Conservation (phyloP, 2,113 vertebrate genomes). For the Lycocorax pyrrhopterus region DNA sequence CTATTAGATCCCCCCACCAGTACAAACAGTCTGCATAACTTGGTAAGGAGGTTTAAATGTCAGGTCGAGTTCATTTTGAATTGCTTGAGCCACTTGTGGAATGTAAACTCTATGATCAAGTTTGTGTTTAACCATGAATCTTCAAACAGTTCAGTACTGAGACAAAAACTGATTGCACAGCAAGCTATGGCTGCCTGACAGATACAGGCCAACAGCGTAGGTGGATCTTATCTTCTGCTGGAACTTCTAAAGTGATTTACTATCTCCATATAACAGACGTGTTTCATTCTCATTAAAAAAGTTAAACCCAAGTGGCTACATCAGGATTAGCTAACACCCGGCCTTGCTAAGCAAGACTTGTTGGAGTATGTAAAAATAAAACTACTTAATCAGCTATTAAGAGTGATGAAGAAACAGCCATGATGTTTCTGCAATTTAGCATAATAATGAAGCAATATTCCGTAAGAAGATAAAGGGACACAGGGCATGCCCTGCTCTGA, state of each 20-base stretch:
- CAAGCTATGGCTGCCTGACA: not conserved
- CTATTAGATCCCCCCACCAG: not conserved
- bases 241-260: not conserved
- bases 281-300: not conserved
- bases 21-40: conserved; percentile 1
- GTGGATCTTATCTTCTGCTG: not conserved
- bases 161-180: not conserved
- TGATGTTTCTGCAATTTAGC: not conserved
- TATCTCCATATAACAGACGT: not conserved
- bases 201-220: not conserved
- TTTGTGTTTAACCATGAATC: not conserved
- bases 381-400: not conserved
- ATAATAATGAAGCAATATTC: not conserved
- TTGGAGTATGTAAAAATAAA: not conserved
- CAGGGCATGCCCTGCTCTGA: not conserved
- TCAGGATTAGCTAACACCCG: not conserved
- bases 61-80: not conserved
- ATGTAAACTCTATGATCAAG: not conserved
- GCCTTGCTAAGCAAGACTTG: not conserved
- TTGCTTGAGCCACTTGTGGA: not conserved
- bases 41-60: conserved; percentile 16
- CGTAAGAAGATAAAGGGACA: not conserved
- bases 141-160: not conserved
- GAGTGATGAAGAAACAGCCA: not conserved
- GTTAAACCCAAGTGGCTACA: not conserved